phyloP scores from a whole-genome alignment of 1,140 invertebrate species.

The Ericerus pela region DNA sequence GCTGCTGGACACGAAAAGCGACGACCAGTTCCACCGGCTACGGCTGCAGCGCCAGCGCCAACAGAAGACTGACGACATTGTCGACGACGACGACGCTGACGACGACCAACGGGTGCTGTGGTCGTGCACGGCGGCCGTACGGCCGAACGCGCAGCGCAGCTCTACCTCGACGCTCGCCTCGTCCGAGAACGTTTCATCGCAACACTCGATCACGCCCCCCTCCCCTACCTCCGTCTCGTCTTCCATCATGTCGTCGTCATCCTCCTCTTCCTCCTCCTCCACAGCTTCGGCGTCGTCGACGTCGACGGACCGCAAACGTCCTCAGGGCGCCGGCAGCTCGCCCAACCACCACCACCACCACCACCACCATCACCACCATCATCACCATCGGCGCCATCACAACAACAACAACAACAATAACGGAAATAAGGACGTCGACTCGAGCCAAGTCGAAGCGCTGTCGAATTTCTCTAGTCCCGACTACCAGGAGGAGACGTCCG shows the following conservation, averaged over 20 bases:
- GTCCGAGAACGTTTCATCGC: conserved; percentile 9
- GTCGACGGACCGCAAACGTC: conserved; percentile 20
- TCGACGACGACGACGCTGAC: conserved; percentile 19
- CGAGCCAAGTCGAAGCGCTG: conserved; percentile 38
- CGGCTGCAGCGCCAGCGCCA: too few relatives aligned
- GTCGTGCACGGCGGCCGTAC: conserved; percentile 85
- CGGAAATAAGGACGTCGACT: too few relatives aligned
- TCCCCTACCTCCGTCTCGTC: conserved; percentile 73
- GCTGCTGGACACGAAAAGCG: conserved; percentile 63
- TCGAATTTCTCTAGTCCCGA: conserved; percentile 76
- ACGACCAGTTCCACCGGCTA: too few relatives aligned
- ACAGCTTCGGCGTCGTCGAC: conserved; percentile 59
- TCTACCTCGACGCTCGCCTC: conserved; percentile 9
- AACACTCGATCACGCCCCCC: conserved; percentile 38
- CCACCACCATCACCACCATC: too few relatives aligned
- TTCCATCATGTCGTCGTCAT: conserved; percentile 63
- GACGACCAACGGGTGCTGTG: conserved; percentile 57
- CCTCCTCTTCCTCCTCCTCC: conserved; percentile 61
- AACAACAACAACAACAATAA: conserved; percentile 7
- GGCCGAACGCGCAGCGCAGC: conserved; percentile 26
- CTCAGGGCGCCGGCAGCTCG: conserved; percentile 17
- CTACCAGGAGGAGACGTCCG: conserved; percentile 60
- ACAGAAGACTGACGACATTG: too few relatives aligned
- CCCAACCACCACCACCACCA: too few relatives aligned
- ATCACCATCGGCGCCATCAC: conserved; percentile 10